Evolutionary conservation across 1,140 invertebrate genomes (phyloP), one percentile per base, ranked within the genome.

Genomic region (Aphaenogaster floridana): DNA sequence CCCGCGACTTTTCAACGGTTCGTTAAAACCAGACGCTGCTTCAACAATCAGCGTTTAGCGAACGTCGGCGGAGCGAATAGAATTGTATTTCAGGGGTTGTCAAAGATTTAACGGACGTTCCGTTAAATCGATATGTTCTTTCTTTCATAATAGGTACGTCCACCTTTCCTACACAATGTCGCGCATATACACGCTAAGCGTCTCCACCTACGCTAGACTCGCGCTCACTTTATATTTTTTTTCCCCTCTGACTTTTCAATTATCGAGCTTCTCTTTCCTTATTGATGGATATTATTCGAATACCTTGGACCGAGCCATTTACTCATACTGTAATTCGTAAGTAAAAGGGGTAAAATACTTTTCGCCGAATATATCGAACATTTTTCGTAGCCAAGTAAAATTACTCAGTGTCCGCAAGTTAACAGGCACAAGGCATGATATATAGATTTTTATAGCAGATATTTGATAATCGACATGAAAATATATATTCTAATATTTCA

Each of bases 41-140:
- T 74, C 9, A 59, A 72, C 68, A 83, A 42, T 61, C 54, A 21
- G n/a, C n/a, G n/a, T 63, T 61, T 45, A 13, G 64, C 45, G 17
- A 45, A 21, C 9, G 52, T 61, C 28, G 42, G 45, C 68, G 54
- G 11, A 74, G 50, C 54, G 48, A 52, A 74, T 63, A 84, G 69
- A 84, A 74, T 84, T 74, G 80, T 21, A 54, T 84, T 84, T 74
- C 69, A 84, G 42, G 39, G 68, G 2, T 84, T 84, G 80, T 84
- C 69, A 61, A 61, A 84, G 69, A 74, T 84, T 84, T 61, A 74
- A 84, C n/a, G 54, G 69, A 61, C 54, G 6, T 74, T 59, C 68
- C 42, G 54, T 74, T 84, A 63, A 84, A 84, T 74, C 80, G 69
- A 84, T 84, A 84, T 3, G 17, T 50, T 50, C 69, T 36, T 74